These are phyloP conservation scores for Gorsachius goisagi DNA, from an alignment of 2,113 vertebrate species.

Conservation along the genomic window DNA sequence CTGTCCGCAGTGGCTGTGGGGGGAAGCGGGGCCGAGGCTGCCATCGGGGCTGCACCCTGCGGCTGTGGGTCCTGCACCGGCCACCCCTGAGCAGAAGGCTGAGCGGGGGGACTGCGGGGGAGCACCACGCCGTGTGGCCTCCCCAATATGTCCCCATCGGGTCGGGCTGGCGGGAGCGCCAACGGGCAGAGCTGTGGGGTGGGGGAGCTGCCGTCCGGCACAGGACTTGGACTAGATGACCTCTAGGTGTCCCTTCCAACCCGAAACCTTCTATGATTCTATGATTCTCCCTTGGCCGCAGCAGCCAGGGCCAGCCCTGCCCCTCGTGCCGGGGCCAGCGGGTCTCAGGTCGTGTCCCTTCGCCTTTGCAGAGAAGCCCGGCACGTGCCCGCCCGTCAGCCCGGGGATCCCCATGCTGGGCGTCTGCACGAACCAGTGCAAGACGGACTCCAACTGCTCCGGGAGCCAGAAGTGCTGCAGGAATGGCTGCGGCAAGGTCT, in stretches of 20 bases:
- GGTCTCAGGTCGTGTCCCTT: background rate
- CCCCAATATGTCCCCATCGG: rapidly evolving
- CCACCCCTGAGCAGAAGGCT: rapidly evolving
- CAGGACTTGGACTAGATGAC: too few relatives aligned
- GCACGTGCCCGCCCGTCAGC: background rate
- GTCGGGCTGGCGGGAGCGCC: background rate
- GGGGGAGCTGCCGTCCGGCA: rapidly evolving
- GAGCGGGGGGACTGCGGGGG: rapidly evolving
- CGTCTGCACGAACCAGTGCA: background rate
- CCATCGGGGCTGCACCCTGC: rapidly evolving
- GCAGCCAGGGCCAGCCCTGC: background rate
- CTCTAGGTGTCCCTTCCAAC: too few relatives aligned
- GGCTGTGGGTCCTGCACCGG: background rate
- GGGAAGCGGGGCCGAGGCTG: background rate
- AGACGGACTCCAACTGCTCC: background rate
- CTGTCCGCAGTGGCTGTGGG: too few relatives aligned
- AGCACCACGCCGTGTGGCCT: background rate
- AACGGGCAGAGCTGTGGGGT: rapidly evolving
- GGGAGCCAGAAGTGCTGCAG: slow-evolving; percentile 49
- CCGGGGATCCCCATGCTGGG: slow-evolving; percentile 42
- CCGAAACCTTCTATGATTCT: too few relatives aligned
- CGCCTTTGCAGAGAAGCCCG: slow-evolving; percentile 44
- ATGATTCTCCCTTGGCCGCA: rapidly evolving
- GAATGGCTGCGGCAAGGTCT: slow-evolving; percentile 18
- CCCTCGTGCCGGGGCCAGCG: rapidly evolving